A percentile compares a stretch with the other conserved stretches of the same genome.
Conservation (phyloP, 2,797 vertebrate species). For the Scyliorhinus canicula region DNA sequence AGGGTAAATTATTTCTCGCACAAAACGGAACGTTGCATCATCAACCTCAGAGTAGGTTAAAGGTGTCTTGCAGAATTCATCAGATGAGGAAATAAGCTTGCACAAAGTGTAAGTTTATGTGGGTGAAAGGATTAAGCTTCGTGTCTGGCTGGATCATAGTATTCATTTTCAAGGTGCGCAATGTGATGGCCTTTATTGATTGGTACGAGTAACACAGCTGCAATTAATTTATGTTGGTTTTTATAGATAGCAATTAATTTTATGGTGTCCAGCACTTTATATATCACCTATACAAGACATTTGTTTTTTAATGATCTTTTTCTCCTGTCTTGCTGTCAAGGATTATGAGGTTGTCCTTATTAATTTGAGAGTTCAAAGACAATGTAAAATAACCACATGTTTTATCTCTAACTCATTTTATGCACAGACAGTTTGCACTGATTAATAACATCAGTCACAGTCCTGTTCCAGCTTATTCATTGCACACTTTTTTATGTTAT, state of each 20-base stretch:
- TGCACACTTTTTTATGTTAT: neutral
- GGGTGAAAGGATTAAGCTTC: conserved; percentile 26
- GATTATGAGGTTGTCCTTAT: conserved; percentile 31
- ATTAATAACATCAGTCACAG: conserved; percentile 20
- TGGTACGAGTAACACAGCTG: conserved; percentile 29
- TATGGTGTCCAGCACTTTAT: conserved; percentile 32
- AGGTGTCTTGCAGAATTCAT: neutral
- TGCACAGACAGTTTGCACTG: conserved; percentile 14
- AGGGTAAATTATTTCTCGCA: neutral
- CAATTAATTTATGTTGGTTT: conserved; percentile 19
- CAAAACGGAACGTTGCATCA: neutral
- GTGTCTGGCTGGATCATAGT: neutral
- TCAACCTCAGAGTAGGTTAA: neutral
- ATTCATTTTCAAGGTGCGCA: neutral
- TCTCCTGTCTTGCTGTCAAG: conserved; percentile 35
- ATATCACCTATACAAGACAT: conserved; percentile 32
- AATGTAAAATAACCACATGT: conserved; percentile 34
- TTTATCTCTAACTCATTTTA: conserved; percentile 31
- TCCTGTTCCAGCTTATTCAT: neutral
- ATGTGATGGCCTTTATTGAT: conserved; percentile 36
- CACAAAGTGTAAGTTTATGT: neutral
- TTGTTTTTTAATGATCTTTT: conserved; percentile 37
- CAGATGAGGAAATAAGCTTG: neutral
- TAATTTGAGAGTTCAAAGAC: conserved; percentile 34
- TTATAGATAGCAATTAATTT: conserved; percentile 37